A percentile compares a stretch with the other conserved stretches of the same genome.
These are phyloP conservation scores for Eilema caniola DNA, from an alignment of 2,888 invertebrate species.

Conservation along the genomic window DNA sequence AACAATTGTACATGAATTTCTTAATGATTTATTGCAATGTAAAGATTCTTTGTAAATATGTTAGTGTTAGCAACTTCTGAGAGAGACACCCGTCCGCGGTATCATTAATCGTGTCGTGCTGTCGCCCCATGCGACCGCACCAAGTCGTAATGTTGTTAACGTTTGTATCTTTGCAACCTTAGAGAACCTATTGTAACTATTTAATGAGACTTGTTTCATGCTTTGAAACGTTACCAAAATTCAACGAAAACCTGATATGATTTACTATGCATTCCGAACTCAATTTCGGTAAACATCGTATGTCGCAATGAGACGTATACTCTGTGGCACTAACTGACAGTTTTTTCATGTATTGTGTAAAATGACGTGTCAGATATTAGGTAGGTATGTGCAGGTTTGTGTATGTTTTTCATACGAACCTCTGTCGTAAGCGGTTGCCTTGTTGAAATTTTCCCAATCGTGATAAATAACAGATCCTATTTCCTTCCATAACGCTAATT, in stretches of 20 bases:
- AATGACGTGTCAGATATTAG: conserved; percentile 39
- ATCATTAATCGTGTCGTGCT: neutral
- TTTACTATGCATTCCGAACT: neutral
- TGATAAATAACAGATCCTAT: conserved; percentile 73
- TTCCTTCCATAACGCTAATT: conserved; percentile 77
- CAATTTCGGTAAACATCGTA: too few species aligned
- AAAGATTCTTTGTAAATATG: neutral
- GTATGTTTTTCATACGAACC: conserved; percentile 59
- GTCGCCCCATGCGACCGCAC: neutral
- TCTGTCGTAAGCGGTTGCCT: conserved; percentile 78
- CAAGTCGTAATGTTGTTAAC: neutral
- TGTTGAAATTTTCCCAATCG: conserved; percentile 74
- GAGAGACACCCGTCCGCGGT: neutral
- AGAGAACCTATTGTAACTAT: neutral
- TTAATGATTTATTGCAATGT: too few species aligned
- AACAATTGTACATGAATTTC: too few species aligned
- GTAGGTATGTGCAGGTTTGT: too few species aligned
- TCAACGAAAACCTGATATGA: neutral
- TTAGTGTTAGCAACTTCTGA: neutral
- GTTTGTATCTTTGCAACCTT: neutral
- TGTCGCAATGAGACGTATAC: too few species aligned
- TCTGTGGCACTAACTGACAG: neutral
- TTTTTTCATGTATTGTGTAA: neutral
- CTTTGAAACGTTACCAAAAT: neutral
- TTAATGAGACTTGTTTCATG: neutral